phyloP scores from a whole-genome alignment of 2,113 vertebrate species.

The Xenopus laevis region DNA sequence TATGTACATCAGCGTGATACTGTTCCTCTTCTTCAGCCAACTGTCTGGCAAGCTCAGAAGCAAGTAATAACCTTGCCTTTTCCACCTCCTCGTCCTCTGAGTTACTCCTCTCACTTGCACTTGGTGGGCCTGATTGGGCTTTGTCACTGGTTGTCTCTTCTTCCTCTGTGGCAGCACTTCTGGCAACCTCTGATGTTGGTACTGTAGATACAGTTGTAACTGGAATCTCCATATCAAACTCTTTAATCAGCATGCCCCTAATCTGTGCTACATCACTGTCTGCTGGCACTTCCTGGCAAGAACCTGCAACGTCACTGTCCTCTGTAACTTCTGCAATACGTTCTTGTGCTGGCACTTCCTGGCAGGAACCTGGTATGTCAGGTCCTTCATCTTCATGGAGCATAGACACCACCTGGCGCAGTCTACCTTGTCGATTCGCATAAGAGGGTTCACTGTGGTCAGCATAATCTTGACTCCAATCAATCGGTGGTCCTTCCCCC shows the following conservation, averaged over 20 bases:
- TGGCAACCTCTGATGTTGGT: rapidly evolving
- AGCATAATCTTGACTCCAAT: slow-evolving; percentile 76
- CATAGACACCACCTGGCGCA: slow-evolving; percentile 86
- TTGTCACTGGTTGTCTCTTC: slow-evolving; percentile 55
- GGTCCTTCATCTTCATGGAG: slow-evolving; percentile 73
- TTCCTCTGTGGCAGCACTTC: not conserved
- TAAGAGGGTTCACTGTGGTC: slow-evolving; percentile 43
- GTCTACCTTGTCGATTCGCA: slow-evolving; percentile 62
- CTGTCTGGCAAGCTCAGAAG: not conserved
- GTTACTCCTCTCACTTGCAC: slow-evolving; percentile 10
- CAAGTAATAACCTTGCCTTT: not conserved
- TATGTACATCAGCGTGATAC: not conserved
- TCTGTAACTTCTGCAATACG: slow-evolving; percentile 63
- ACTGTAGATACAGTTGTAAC: not conserved
- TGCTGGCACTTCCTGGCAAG: slow-evolving; percentile 60
- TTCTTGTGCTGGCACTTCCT: slow-evolving; percentile 67
- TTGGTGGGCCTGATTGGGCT: slow-evolving; percentile 15
- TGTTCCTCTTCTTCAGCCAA: not conserved
- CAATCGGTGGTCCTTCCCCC: slow-evolving; percentile 67
- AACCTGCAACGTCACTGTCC: slow-evolving; percentile 59
- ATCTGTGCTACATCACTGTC: slow-evolving; percentile 65
- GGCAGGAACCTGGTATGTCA: slow-evolving; percentile 66
- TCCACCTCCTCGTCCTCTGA: slow-evolving; percentile 44
- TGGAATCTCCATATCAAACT: slow-evolving; percentile 53
- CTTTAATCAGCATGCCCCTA: slow-evolving; percentile 64